Base-by-base conservation (phyloP, 2,113 vertebrate species). In the Noctilio leporinus region DNA sequence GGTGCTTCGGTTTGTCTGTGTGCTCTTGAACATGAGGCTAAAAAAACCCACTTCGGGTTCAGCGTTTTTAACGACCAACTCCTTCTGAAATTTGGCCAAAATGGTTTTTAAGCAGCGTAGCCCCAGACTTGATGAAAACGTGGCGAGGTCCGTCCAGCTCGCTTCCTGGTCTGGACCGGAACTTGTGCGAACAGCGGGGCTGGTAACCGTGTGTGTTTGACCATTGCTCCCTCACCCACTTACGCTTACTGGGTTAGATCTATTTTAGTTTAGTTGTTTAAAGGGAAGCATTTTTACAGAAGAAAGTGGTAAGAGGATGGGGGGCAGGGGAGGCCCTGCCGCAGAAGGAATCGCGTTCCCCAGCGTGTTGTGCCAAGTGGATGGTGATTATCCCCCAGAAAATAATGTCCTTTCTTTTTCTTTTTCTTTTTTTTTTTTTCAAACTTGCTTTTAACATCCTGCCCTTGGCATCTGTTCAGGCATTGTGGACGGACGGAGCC, bases 401-500 rank as follows among this genome's bases (percentile, higher is more conserved):
- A 98, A 98, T 98, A 98, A 98, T 93, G 98, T 97, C 97, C 98
- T 96, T 97, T 98, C 98, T 96, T 72, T 24, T 28, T 12, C 9
- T 17, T 17, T 4, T 35, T 35, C n/a, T 55, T 70, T 24, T 55
- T 28, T 59, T 83, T 51, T 86, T 89, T 77, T 80, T 57, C 3
- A 5, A 17, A 97, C 97, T 98, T 97, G 98, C 98, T 98, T 98
- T 98, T 98, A 98, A 98, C 98, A 98, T 98, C 97, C 98, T 90
- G 98, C 98, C 98, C 98, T 98, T 98, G 98, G 98, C 98, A 98
- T 98, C 98, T 98, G 98, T 98, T 98, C 94, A 98, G 98, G 98
- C 97, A 98, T 98, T 98, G 98, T 98, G 98, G 98, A 98, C 97
- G 97, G 96, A 97, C 96, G 95, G 96, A 98, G 98, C 97, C 98